Evolutionary conservation across 2,113 vertebrate species (phyloP).

Genomic region (Nematolebias whitei): DNA sequence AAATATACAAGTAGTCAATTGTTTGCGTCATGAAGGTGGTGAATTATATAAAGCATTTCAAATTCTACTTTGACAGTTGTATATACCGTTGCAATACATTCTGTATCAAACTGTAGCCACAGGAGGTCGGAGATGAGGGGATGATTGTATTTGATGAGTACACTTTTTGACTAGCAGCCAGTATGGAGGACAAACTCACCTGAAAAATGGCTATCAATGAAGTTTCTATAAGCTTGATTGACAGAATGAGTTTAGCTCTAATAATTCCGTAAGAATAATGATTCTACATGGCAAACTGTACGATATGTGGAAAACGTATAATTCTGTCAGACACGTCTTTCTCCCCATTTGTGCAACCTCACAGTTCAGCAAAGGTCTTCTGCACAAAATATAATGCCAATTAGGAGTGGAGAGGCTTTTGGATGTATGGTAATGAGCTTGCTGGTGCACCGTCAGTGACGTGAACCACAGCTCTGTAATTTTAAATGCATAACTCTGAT

Average conservation of each 20-base stretch:
- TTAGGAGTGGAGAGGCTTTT: slow-evolving; percentile 36
- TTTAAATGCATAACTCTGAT: not conserved
- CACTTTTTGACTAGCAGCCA: slow-evolving; percentile 35
- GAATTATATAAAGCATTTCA: not conserved
- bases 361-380: slow-evolving; percentile 14
- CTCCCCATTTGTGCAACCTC: slow-evolving; percentile 24
- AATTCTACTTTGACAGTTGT: not conserved
- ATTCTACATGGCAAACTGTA: not conserved
- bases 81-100: slow-evolving; percentile 37
- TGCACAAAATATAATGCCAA: slow-evolving; percentile 28
- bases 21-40: not conserved
- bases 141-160: slow-evolving; percentile 28
- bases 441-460: slow-evolving; percentile 14
- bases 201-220: slow-evolving; percentile 4
- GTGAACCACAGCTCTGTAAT: slow-evolving; percentile 5
- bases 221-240: slow-evolving; percentile 21
- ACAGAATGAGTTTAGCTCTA: slow-evolving; percentile 42
- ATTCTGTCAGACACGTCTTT: slow-evolving; percentile 15
- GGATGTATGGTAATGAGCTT: slow-evolving; percentile 38
- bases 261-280: slow-evolving; percentile 32
- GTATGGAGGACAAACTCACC: not conserved
- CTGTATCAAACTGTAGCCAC: slow-evolving; percentile 22
- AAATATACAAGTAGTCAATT: not conserved
- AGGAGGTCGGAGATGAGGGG: slow-evolving; percentile 29
- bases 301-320: not conserved